Base-by-base conservation (phyloP, 1,140 invertebrate species). In the Aphaenogaster rudis region DNA sequence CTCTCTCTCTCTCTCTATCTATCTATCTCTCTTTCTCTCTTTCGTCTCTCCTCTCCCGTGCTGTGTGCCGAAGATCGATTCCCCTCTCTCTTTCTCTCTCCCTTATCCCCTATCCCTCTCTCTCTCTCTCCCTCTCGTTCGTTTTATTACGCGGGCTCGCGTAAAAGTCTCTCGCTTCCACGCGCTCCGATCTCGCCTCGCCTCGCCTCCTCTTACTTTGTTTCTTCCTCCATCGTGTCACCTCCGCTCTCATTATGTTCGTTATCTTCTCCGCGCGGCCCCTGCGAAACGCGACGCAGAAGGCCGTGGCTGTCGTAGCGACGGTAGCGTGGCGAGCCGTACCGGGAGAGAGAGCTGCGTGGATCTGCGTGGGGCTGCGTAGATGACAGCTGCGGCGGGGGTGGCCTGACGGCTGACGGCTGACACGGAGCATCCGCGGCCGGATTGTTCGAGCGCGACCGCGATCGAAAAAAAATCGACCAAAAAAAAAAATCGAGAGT, bases 281-380 rank as follows among this genome's bases (percentile, higher is more conserved):
- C 52, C 45, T 36, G 50, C 78, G 79, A 74, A 82, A 82, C 67
- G 67, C 80, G 80, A 74, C 80, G 80, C 67, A 84, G 80, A 84
- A 84, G 69, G 80, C 52, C 67, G 79, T 36, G 78, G 42, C 48
- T 33, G 63, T 52, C 33, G n/a, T 42, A 15, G 59, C 48, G 77
- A n/a, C 45, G 77, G 57, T 64, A 54, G 63, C 48, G 50, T 81
- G 48, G 45, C 36, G 61, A 39, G 21, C 42, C 21, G 42, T 5
- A 63, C 63, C 78, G 63, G 78, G 80, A 64, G 59, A 79, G 54
- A 78, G 57, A 80, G 78, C 80, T 84, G 80, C 69, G 80, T 84
- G 80, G 28, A 74, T 61, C 80, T 84, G 80, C 80, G 80, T 82
- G 80, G 80, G 54, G 80, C 67, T 84, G 80, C 80, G 80, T 84